A percentile compares a stretch with the other conserved stretches of the same genome.
These are phyloP conservation scores for Mesoclemmys tuberculata DNA, from an alignment of 2,113 vertebrate species.

Conservation along the genomic window DNA sequence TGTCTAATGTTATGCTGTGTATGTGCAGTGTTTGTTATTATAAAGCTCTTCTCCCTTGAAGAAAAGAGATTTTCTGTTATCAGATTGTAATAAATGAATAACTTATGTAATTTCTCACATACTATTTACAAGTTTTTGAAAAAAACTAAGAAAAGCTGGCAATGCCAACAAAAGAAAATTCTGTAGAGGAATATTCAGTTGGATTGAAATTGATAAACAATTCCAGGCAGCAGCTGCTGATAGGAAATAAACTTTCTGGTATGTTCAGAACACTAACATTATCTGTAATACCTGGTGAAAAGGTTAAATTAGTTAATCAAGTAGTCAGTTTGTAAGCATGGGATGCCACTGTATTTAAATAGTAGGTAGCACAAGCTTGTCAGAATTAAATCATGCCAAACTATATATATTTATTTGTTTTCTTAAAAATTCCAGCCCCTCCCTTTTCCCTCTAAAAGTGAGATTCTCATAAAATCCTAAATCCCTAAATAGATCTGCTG, in stretches of 20 bases:
- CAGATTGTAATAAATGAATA: neutral
- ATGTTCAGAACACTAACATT: neutral
- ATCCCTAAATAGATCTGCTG: neutral
- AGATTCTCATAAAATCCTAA: neutral
- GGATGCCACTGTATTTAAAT: neutral
- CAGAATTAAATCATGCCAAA: neutral
- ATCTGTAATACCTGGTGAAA: neutral
- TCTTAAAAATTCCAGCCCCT: neutral
- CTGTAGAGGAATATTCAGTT: neutral
- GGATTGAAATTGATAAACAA: neutral
- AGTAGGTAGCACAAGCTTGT: neutral
- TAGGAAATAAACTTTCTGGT: neutral
- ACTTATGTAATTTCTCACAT: neutral
- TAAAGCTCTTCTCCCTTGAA: neutral
- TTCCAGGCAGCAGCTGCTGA: neutral
- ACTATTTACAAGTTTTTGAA: neutral
- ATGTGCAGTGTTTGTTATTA: neutral
- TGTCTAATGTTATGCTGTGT: neutral
- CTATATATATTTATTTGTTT: neutral
- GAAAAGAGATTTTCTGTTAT: neutral
- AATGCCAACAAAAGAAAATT: neutral
- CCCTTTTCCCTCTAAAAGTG: neutral
- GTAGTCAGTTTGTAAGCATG: neutral
- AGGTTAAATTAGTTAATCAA: neutral
- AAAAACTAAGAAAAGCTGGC: neutral